Base-by-base conservation (phyloP, 2,888 invertebrate species). In the Troides oblongomaculatus region DNA sequence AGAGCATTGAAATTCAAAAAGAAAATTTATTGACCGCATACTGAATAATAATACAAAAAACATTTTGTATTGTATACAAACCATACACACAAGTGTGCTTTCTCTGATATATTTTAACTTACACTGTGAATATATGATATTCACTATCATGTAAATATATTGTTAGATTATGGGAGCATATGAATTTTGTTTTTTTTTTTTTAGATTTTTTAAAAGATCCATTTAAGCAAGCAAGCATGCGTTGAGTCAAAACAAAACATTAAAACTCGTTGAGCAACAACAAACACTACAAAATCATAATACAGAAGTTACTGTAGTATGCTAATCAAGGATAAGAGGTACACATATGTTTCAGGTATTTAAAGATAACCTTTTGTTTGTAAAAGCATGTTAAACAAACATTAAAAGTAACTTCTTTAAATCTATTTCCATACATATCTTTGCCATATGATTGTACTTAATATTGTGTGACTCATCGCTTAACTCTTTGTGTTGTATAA, bases 401-500 rank as follows among this genome's bases (percentile, higher is more conserved):
- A 53, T n/a, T n/a, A n/a, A n/a, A n/a, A 18, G n/a, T 1, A n/a
- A n/a, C 5, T 53, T 6, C n/a, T 53, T 53, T 53, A 53, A 53
- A 53, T n/a, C 53, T 18, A 53, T 53, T 18, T n/a, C 8, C 8
- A 5, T 53, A 53, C n/a, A 53, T 12, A 7, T n/a, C 53, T 53
- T n/a, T 53, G n/a, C 53, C 6, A 23, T 46, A 21, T 30, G 46
- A 56, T 14, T 56, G 36, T 64, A 57, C 56, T 64, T 63, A 25
- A 63, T 4, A 8, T 62, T 58, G 46, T 58, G 59, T 63, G 68
- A 68, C 30, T 68, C 68, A 68, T 21, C 6, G 1, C 36, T 7
- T 53, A 21, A 59, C 53, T 64, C 64, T 68, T 63, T 68, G 67
- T 62, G 50, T 63, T 64, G 18, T 53, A 36, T 58, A 59, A 53